These are phyloP conservation scores for Perithous albicinctus DNA, from an alignment of 2,888 invertebrate genomes.

Conservation along the genomic window DNA sequence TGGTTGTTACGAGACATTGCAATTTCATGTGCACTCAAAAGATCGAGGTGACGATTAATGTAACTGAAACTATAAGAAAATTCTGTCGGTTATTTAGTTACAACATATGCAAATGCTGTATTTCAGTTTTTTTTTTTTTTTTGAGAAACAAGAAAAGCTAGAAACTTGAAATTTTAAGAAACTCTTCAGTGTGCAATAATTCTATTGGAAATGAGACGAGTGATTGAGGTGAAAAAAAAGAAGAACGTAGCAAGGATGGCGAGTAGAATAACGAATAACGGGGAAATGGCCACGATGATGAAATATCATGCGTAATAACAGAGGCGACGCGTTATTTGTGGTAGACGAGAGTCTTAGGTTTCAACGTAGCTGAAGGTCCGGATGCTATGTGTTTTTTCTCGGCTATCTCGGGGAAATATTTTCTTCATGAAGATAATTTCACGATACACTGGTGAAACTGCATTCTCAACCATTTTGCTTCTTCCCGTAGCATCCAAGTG, in stretches of 20 bases:
- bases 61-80: no score
- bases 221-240: background rate
- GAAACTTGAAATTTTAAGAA: background rate
- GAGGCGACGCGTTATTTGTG: slow-evolving; percentile 63
- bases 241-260: slow-evolving; percentile 12
- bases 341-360: slow-evolving; percentile 40
- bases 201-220: background rate
- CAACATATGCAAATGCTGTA: no score
- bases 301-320: slow-evolving; percentile 72
- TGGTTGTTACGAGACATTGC: no score
- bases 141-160: no score
- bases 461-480: no score
- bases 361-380: slow-evolving; percentile 65
- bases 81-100: no score
- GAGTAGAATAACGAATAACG: slow-evolving; percentile 60
- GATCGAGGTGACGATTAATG: no score
- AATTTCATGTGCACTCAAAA: no score
- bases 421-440: background rate
- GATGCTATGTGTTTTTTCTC: slow-evolving; percentile 57
- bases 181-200: background rate
- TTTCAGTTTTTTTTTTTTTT: background rate
- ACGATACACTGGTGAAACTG: no score
- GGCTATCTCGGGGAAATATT: slow-evolving; percentile 50
- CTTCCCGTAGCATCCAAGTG: no score
- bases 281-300: slow-evolving; percentile 58